phyloP scores from a whole-genome alignment of 2,888 invertebrate species.

The Leptogaster cylindrica region DNA sequence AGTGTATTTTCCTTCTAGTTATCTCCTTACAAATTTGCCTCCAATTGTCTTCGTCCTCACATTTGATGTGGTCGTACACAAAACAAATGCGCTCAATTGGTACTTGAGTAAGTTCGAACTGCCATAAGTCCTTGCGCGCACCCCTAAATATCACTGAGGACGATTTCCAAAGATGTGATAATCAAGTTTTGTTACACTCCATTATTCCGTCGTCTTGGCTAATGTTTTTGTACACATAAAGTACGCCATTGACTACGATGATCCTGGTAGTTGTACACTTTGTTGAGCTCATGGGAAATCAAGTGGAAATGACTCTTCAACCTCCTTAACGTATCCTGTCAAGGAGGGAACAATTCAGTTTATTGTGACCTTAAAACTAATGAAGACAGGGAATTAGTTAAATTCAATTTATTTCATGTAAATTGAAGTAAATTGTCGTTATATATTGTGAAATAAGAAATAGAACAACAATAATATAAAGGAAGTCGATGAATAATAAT shows the following conservation, averaged over 20 bases:
- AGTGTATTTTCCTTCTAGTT: too few relatives aligned
- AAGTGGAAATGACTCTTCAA: not conserved
- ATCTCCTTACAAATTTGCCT: too few relatives aligned
- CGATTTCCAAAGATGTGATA: constrained; percentile 1
- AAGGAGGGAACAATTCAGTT: too few relatives aligned
- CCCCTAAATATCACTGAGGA: not conserved
- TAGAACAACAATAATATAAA: too few relatives aligned
- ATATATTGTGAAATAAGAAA: too few relatives aligned
- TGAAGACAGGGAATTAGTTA: too few relatives aligned
- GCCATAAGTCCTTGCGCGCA: not conserved
- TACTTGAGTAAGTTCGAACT: not conserved
- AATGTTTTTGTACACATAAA: constrained; percentile 24
- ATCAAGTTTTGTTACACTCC: constrained; percentile 23
- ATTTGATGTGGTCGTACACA: too few relatives aligned
- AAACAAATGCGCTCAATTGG: too few relatives aligned
- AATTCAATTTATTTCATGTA: too few relatives aligned
- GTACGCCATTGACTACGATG: not conserved
- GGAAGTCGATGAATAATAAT: too few relatives aligned
- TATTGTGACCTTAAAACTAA: constrained; percentile 7
- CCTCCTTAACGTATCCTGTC: not conserved
- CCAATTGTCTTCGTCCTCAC: too few relatives aligned
- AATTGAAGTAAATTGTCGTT: too few relatives aligned
- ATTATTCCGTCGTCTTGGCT: not conserved
- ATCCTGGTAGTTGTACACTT: not conserved
- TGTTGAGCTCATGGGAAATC: constrained; percentile 19